Base-by-base conservation (phyloP, 2,797 vertebrate species). In the Onychomys torridus region DNA sequence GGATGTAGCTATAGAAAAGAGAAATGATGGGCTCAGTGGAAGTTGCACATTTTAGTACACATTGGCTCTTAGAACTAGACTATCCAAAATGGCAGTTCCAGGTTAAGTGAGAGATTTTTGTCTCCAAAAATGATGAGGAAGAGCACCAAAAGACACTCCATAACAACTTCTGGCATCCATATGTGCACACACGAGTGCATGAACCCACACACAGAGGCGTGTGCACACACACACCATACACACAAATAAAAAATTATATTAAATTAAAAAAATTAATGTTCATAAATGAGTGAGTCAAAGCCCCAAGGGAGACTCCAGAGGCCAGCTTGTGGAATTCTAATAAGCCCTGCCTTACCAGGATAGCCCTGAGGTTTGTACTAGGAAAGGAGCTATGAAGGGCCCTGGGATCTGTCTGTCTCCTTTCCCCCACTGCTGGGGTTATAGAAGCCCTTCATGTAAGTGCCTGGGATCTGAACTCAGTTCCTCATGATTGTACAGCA, bases 11-110 rank as follows among this genome's bases (percentile, higher is more conserved):
- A 89, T 0, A 0, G 97, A 92, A 97, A 97, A 98, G 79, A 98
- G 94, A 25, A 96, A 97, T 98, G 97, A 98, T 52, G 77, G 91
- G 96, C 75, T 88, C 67, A 97, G 94, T 25, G 49, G 34, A 91
- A 97, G 95, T 29, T 12, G 86, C 0, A 73, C 25, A 55, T 95
- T 96, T 96, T 75, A 96, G 96, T 0, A 0, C 37, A 1, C 40
- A 11, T 46, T 84, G 81, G 90, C 96, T 3, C 1, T 65, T 75
- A 92, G 86, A 83, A 23, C 0, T 17, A 67, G 43, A 85, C 11
- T 7, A 78, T 34, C 32, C 32, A 14, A 46, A 75, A 27, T 43
- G 40, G 23, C 40, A 16, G 46, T 17, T 85, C 25, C 29, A 67
- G 76, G 19, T n/a, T 46, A 85, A n/a, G 61, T 25, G 43, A 85